These are phyloP conservation scores for Temnothorax unifasciatus DNA, from an alignment of 2,888 invertebrate species.

Conservation along the genomic window DNA sequence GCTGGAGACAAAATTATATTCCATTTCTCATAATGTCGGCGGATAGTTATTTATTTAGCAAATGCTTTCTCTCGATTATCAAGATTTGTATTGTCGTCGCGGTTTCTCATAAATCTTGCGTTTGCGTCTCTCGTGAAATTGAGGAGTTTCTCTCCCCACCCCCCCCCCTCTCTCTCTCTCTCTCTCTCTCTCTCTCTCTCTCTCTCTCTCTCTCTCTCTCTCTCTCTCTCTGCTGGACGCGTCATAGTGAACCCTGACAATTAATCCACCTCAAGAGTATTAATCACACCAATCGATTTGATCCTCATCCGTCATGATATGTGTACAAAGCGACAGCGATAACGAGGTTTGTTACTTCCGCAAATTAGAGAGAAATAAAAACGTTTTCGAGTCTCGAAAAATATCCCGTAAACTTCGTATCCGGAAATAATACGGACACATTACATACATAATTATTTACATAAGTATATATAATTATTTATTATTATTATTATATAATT, in stretches of 20 bases:
- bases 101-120: neutral
- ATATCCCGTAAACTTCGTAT: neutral
- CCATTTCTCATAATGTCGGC: neutral
- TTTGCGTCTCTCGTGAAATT: neutral
- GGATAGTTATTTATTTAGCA: neutral
- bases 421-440: neutral
- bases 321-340: neutral
- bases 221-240: neutral
- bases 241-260: neutral
- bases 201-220: neutral
- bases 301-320: neutral
- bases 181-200: neutral
- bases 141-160: neutral
- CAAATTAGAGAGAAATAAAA: conserved; percentile 8
- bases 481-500: neutral
- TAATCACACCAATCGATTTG: neutral
- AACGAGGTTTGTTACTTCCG: conserved; percentile 23
- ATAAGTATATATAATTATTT: neutral
- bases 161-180: neutral
- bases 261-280: conserved; percentile 7
- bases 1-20: neutral
- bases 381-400: neutral
- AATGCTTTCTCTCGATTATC: neutral
- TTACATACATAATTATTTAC: neutral
- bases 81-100: neutral